A percentile compares a stretch with the other conserved stretches of the same genome.
Evolutionary conservation across 2,113 vertebrate genomes (phyloP).

Genomic region (Tor tambroides): DNA sequence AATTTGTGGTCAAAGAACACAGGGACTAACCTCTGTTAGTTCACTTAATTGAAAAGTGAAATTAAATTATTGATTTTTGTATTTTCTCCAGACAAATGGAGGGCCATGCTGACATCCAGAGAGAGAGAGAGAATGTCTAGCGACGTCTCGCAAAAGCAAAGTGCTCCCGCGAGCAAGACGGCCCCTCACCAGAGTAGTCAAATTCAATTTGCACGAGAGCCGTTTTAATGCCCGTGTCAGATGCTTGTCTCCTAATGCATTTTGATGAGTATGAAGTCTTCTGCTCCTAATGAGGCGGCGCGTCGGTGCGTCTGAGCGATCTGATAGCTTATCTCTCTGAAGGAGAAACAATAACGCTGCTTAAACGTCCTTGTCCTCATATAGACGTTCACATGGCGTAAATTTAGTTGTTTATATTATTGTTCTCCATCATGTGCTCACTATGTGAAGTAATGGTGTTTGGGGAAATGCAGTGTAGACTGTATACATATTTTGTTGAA

Average conservation of each 20-base stretch:
- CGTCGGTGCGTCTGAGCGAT: slow-evolving; percentile 37
- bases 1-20: slow-evolving; percentile 43
- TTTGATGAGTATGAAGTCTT: slow-evolving; percentile 62
- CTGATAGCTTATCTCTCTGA: slow-evolving; percentile 57
- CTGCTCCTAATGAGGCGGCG: slow-evolving; percentile 56
- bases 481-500: no score
- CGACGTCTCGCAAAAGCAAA: slow-evolving; percentile 10
- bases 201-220: slow-evolving; percentile 31
- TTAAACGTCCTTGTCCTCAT: slow-evolving; percentile 33
- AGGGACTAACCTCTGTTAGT: slow-evolving; percentile 52
- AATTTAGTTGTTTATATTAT: slow-evolving; percentile 33
- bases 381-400: slow-evolving; percentile 5
- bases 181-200: slow-evolving; percentile 44
- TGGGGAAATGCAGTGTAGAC: no score
- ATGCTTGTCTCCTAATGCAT: slow-evolving; percentile 63
- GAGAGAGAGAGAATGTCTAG: slow-evolving; percentile 22
- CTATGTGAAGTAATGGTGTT: slow-evolving; percentile 3
- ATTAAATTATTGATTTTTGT: slow-evolving; percentile 62
- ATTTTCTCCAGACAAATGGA: slow-evolving; percentile 52
- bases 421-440: neutral
- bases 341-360: slow-evolving; percentile 54
- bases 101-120: slow-evolving; percentile 26
- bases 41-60: slow-evolving; percentile 63
- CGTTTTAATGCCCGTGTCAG: slow-evolving; percentile 54
- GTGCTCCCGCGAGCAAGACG: slow-evolving; percentile 31